Evolutionary conservation across 2,888 invertebrate genomes (phyloP), one percentile per base, ranked within the genome.

Genomic region (Hyposoter dolosus): DNA sequence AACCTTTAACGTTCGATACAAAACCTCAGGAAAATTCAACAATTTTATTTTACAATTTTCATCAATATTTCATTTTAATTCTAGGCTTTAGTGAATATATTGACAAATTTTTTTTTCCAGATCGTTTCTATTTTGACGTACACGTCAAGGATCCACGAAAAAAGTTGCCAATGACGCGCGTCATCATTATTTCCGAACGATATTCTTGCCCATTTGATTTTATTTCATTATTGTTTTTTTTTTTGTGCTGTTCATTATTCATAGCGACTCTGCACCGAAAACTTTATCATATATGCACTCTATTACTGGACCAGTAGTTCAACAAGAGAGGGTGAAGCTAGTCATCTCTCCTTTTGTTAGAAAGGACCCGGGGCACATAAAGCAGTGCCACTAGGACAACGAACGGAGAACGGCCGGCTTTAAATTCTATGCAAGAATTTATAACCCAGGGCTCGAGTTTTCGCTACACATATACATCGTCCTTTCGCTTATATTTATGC

Each of bases 361-460:
- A 81, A 83, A 75, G 81, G 68, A 78, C 66, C 60, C 53, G 23
- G 47, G 63, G 81, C 76, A 82, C 72, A 76, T 84, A 77, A 84
- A 88, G 86, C 82, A 84, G 68, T 68, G 80, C 65, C 69, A 40
- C 72, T 78, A 63, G 77, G 79, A 83, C 47, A 71, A 65, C 76
- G 76, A 77, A 85, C 45, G 43, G 50, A 71, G 71, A 69, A 69
- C 56, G 80, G 80, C 45, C 50, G 56, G 77, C 84, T 79, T 87
- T 89, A 90, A 90, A 90, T 90, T 90, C 90, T 89, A 89, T 79
- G 88, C 87, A 82, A 88, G 87, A 89, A 91, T 91, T 91, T 90
- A 91, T 91, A 88, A 88, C 86, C 71, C 85, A 66, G 77, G 69
- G 80, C 81, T 56, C 75, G 82, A 86, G 87, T 84, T 86, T 85